These are phyloP conservation scores for Indri indri DNA, from an alignment of 2,113 vertebrate species.

Conservation along the genomic window DNA sequence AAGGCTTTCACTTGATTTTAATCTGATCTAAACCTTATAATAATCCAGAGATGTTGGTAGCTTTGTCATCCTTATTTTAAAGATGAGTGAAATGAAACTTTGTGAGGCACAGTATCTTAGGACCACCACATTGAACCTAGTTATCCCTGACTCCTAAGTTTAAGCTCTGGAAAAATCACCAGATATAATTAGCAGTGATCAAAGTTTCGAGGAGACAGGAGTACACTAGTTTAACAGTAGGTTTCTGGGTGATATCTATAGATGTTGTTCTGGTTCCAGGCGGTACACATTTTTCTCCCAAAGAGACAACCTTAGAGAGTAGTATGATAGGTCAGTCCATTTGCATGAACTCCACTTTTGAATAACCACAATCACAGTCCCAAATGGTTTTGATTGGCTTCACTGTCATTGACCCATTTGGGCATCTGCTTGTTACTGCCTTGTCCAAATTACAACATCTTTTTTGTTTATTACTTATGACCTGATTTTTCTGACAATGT, in stretches of 20 bases:
- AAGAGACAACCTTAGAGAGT: neutral
- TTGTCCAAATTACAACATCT: constrained; percentile 29
- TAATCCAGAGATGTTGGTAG: neutral
- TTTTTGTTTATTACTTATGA: constrained; percentile 48
- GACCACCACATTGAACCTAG: neutral
- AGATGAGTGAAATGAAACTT: neutral
- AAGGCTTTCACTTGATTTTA: neutral
- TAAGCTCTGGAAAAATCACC: neutral
- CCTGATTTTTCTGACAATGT: constrained; percentile 54
- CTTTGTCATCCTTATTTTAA: neutral
- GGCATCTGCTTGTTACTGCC: neutral
- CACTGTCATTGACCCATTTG: neutral
- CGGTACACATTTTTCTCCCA: neutral
- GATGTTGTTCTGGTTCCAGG: neutral
- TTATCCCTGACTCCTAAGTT: neutral
- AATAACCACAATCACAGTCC: neutral
- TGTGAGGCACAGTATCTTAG: neutral
- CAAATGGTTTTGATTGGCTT: neutral
- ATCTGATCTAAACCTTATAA: neutral
- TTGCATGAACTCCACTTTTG: neutral
- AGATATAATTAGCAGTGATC: neutral
- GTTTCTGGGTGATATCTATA: neutral
- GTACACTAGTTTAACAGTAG: neutral
- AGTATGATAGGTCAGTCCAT: neutral
- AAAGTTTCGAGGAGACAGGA: neutral